These are phyloP conservation scores for Drosophila busckii DNA, from an alignment of 1,140 invertebrate genomes.

Conservation along the genomic window DNA sequence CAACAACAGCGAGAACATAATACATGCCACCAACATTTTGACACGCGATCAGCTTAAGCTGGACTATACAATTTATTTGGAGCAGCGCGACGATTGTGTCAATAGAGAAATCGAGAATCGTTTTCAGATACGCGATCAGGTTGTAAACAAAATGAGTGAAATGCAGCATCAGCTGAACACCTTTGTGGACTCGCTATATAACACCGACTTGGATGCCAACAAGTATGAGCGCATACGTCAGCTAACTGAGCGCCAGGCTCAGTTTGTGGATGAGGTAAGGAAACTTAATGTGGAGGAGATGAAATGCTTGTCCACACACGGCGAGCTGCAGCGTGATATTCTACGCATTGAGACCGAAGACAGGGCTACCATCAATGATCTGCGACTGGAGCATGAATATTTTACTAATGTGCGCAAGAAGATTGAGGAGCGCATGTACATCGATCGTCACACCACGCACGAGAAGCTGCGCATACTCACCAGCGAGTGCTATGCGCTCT, in stretches of 20 bases:
- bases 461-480: constrained; percentile 61
- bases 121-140: constrained; percentile 55
- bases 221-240: constrained; percentile 58
- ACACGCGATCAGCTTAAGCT: constrained; percentile 43
- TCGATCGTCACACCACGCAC: constrained; percentile 47
- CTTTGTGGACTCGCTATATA: constrained; percentile 52
- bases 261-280: constrained; percentile 47
- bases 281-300: constrained; percentile 53
- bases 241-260: constrained; percentile 61
- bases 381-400: constrained; percentile 58
- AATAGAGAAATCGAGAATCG: constrained; percentile 62
- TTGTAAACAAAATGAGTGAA: constrained; percentile 43
- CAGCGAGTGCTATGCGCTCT: constrained; percentile 51
- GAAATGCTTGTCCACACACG: constrained; percentile 17
- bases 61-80: constrained; percentile 58
- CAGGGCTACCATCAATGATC: constrained; percentile 47
- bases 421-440: constrained; percentile 52
- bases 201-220: constrained; percentile 54
- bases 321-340: constrained; percentile 44
- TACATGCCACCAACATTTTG: constrained; percentile 60
- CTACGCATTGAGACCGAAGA: constrained; percentile 53
- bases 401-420: constrained; percentile 59
- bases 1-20: constrained; percentile 56
- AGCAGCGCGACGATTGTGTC: constrained; percentile 57
- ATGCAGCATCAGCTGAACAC: constrained; percentile 55